A percentile compares a stretch with the other conserved stretches of the same genome.
phyloP scores from a whole-genome alignment of 2,888 invertebrate species.

The Himalopsyche japonica region DNA sequence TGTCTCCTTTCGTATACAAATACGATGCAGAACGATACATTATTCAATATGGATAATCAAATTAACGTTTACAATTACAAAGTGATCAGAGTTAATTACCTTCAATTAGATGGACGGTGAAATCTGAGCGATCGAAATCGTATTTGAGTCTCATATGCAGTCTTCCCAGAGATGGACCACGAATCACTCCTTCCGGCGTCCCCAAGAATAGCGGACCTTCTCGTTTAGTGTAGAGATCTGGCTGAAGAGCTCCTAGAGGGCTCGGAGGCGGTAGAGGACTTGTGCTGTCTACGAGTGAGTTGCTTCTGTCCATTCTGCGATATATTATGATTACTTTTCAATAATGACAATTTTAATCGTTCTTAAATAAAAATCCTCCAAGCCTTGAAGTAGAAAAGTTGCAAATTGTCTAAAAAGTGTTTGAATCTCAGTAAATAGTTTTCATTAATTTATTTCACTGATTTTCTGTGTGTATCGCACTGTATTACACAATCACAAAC shows the following conservation, averaged over 20 bases:
- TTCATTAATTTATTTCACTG: no score
- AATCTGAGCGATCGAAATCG: constrained; percentile 86
- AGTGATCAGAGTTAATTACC: constrained; percentile 54
- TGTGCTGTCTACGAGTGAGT: constrained; percentile 57
- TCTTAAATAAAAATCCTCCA: no score
- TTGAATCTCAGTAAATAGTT: no score
- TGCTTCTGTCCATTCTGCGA: constrained; percentile 57
- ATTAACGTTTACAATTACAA: no score
- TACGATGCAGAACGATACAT: no score
- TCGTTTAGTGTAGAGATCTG: constrained; percentile 81
- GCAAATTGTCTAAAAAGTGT: no score
- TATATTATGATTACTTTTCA: constrained; percentile 5
- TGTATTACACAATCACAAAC: no score
- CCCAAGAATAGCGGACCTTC: constrained; percentile 79
- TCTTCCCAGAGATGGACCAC: constrained; percentile 74
- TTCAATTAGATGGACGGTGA: constrained; percentile 91
- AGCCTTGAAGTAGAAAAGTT: no score
- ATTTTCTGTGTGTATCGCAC: no score
- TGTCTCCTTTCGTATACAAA: no score
- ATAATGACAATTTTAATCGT: not conserved
- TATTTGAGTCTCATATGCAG: constrained; percentile 85
- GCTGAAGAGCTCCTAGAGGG: constrained; percentile 80
- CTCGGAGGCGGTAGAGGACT: constrained; percentile 59
- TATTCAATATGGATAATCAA: no score
- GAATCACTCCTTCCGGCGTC: constrained; percentile 57